Conservation (phyloP, 2,113 vertebrate species). For the Gorilla gorilla region DNA sequence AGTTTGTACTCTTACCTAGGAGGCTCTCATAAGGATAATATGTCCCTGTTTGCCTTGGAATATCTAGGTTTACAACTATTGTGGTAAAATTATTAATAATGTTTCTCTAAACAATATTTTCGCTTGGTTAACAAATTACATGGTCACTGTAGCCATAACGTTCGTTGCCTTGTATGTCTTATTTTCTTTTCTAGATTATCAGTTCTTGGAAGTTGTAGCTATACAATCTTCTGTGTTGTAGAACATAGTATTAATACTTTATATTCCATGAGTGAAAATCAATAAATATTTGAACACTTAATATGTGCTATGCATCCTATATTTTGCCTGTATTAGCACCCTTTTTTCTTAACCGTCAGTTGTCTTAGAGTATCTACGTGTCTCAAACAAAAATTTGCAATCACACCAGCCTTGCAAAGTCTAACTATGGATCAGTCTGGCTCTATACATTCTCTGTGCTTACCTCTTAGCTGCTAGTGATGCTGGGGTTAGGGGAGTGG, state of each 20-base stretch:
- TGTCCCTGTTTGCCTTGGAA: not conserved
- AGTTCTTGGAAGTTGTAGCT: not conserved
- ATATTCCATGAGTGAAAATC: not conserved
- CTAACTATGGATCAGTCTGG: not conserved
- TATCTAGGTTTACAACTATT: not conserved
- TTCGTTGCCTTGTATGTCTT: not conserved
- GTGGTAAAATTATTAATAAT: not conserved
- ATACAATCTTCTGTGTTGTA: not conserved
- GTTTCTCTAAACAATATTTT: not conserved
- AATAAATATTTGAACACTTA: not conserved
- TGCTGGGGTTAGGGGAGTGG: not conserved
- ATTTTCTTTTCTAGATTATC: conserved; percentile 19
- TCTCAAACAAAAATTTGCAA: not conserved
- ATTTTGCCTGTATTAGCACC: not conserved
- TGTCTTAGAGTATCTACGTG: not conserved
- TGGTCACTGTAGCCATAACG: not conserved
- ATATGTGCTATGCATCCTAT: not conserved
- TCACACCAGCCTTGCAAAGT: not conserved
- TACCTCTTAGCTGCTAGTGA: not conserved
- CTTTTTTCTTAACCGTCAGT: not conserved
- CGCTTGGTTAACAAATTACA: not conserved
- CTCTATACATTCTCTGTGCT: not conserved
- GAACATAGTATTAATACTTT: not conserved
- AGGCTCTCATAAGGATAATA: not conserved
- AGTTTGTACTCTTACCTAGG: not conserved